Evolutionary conservation across 2,888 invertebrate species (phyloP), one percentile per base, ranked within the genome.

Genomic region (Salticus scenicus): DNA sequence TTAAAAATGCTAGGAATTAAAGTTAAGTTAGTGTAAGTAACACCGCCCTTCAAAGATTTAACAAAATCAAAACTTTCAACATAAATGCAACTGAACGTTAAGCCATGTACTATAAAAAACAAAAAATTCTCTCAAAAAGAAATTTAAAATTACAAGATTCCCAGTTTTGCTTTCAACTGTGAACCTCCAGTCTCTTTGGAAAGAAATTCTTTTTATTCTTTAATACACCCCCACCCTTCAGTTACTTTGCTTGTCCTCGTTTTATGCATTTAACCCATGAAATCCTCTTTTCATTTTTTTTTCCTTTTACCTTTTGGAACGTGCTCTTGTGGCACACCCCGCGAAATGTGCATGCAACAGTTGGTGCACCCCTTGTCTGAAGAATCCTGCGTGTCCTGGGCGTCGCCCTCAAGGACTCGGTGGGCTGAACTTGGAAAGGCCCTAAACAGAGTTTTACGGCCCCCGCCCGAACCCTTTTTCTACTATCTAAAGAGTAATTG

Each of bases 401-500:
- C 73, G 80, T 80, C 28, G 24, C 73, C 80, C 57, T 72, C 80
- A 80, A 80, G 80, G 80, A 67, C 73, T 47, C 41, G 37, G 78
- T 80, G 80, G 80, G 80, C 80, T 80, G 80, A 73, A 80, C 80
- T 73, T 51, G 80, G 80, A 67, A 80, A 79, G 66, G 73, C 80
- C 80, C 80, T 80, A 17, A 47, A 42, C 14, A 41, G 33, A 42
- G 70, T 28, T 77, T 33, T 78, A n/a, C 69, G n/a, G 30, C 10
- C 28, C 71, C 63, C 78, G 63, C 78, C 70, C 70, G 70, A 78
- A 24, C 51, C 69, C 57, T 63, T 78, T 37, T 70, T n/a, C 63
- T 69, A 57, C 30, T 73, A 27, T 37, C 57, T 57, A 5, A 5
- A 24, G 24, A 57, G 57, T 57, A 57, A 57, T 57, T 57, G 57